Conservation (phyloP, 2,797 vertebrate genomes). For the Petrocephalus schoutedeni region DNA sequence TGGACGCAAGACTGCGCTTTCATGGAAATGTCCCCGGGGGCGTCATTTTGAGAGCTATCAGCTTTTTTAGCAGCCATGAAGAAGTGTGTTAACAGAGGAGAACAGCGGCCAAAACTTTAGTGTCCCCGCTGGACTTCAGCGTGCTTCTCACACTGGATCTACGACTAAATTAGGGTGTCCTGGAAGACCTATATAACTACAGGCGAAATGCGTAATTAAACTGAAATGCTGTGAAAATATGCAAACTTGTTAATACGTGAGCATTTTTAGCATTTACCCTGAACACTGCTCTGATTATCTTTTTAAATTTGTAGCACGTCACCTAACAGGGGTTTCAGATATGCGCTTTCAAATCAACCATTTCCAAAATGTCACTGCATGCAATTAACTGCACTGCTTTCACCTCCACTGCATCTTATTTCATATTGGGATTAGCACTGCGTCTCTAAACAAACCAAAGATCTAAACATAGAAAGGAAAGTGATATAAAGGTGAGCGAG, state of each 20-base stretch:
- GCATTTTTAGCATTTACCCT: neutral
- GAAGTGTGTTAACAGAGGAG: constrained; percentile 18
- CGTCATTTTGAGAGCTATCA: constrained; percentile 1
- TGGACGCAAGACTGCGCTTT: neutral
- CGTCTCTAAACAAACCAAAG: neutral
- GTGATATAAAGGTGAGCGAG: neutral
- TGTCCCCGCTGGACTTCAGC: constrained; percentile 5
- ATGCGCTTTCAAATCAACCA: neutral
- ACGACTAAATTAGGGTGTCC: neutral
- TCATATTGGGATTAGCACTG: neutral
- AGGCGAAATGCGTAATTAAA: neutral
- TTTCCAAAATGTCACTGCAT: neutral
- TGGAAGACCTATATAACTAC: neutral
- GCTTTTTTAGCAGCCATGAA: neutral
- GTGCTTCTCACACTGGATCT: constrained; percentile 6
- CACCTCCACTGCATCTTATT: neutral
- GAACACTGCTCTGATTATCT: neutral
- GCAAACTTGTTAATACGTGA: neutral
- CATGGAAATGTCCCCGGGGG: neutral
- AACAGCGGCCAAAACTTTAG: neutral
- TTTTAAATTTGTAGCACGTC: neutral
- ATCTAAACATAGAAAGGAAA: neutral
- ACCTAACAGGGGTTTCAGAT: neutral
- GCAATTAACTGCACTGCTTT: neutral
- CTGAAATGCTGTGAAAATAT: constrained; percentile 12